phyloP scores from a whole-genome alignment of 2,888 invertebrate genomes.

The Limnephilus lunatus region DNA sequence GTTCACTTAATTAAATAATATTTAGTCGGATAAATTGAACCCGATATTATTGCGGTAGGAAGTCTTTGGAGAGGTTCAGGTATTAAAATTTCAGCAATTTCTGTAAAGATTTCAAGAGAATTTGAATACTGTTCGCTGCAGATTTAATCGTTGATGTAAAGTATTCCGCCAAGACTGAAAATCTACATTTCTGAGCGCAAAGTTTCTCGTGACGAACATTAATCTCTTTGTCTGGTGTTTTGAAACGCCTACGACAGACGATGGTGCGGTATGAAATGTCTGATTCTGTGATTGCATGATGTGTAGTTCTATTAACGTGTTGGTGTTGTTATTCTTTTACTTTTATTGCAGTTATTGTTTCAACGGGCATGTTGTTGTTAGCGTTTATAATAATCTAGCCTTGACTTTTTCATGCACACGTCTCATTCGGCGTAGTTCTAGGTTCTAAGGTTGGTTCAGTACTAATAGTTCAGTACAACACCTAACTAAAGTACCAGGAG shows the following conservation, averaged over 20 bases:
- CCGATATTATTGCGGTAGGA: background rate
- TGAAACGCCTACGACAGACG: background rate
- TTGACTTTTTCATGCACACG: background rate
- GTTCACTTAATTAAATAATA: background rate
- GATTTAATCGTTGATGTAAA: background rate
- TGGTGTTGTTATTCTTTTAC: conserved; percentile 12
- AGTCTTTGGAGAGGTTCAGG: background rate
- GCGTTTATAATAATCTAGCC: background rate
- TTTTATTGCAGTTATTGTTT: background rate
- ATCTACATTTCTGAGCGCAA: background rate
- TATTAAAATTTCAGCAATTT: background rate
- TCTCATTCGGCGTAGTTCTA: background rate
- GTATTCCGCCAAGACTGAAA: background rate
- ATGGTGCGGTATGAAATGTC: background rate
- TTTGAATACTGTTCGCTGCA: background rate
- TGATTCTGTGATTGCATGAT: conserved; percentile 7
- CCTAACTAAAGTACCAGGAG: background rate
- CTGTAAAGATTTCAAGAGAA: background rate
- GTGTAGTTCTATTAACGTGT: background rate
- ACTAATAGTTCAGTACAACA: too few species aligned
- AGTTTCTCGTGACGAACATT: background rate
- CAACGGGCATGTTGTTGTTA: background rate
- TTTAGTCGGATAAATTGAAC: background rate
- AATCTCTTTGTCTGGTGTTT: background rate
- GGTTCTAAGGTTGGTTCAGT: background rate